Evolutionary conservation across 2,888 invertebrate species (phyloP).

Genomic region (Scaptomyza parva): DNA sequence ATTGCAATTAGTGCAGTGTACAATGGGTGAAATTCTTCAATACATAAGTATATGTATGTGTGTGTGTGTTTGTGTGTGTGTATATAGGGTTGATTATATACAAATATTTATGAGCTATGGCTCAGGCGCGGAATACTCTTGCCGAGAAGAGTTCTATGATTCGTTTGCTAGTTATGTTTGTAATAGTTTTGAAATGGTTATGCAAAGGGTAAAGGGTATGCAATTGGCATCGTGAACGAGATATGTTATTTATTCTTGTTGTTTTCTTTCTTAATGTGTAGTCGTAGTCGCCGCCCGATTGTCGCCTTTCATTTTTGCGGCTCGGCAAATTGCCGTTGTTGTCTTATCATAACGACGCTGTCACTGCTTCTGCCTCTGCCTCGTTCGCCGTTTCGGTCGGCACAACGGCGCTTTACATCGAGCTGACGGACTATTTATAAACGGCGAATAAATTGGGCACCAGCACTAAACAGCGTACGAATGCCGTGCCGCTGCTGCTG

Average conservation of each 20-base stretch:
- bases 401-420: conserved; percentile 20
- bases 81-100: not conserved
- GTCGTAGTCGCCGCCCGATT: conserved; percentile 15
- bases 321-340: conserved; percentile 1
- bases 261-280: conserved; percentile 19
- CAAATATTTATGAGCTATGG: conserved; percentile 4
- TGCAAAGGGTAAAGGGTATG: no score
- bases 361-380: not conserved
- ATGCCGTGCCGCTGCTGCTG: conserved; percentile 10
- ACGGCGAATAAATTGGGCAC: conserved; percentile 39
- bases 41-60: not conserved
- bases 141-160: not conserved
- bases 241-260: not conserved
- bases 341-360: conserved; percentile 27
- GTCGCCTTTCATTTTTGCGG: conserved; percentile 1
- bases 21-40: not conserved
- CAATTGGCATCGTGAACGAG: not conserved
- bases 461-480: conserved; percentile 21
- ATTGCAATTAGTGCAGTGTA: conserved; percentile 12
- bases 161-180: no score
- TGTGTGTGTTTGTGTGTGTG: not conserved
- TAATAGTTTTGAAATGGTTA: no score
- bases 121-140: conserved; percentile 10
- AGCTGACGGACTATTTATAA: conserved; percentile 72
- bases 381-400: not conserved